These are phyloP conservation scores for Protomyctophum bolini DNA, from an alignment of 2,113 vertebrate genomes.

Conservation along the genomic window DNA sequence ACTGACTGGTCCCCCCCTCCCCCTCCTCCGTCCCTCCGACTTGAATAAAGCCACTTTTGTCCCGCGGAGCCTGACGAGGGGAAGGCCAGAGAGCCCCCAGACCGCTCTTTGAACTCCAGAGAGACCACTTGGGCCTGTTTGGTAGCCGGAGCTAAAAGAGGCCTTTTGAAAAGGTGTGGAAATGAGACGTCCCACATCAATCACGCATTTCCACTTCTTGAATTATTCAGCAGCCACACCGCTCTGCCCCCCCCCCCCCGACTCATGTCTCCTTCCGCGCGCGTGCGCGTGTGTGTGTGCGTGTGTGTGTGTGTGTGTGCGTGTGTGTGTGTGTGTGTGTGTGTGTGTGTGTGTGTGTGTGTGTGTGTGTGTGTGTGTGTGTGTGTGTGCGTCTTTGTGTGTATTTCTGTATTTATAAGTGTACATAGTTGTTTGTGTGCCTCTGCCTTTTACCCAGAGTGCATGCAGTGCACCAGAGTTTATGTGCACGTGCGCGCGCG, in stretches of 20 bases:
- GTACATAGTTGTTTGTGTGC: not conserved
- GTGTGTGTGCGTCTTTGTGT: constrained; percentile 34
- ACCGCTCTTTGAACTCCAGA: constrained; percentile 76
- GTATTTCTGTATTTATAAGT: not conserved
- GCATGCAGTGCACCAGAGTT: too few relatives aligned
- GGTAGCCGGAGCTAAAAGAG: constrained; percentile 65
- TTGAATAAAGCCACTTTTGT: constrained; percentile 84
- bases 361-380: constrained; percentile 3
- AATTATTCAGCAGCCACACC: constrained; percentile 80
- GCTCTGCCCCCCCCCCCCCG: constrained; percentile 60
- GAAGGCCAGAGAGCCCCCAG: constrained; percentile 69
- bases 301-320: constrained; percentile 5
- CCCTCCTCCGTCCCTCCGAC: constrained; percentile 53
- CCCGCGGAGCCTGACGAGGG: constrained; percentile 57
- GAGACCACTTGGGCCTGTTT: constrained; percentile 73
- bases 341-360: not conserved
- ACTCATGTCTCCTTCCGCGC: constrained; percentile 40
- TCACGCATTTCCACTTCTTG: constrained; percentile 86
- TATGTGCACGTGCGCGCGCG: not conserved
- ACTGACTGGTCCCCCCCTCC: constrained; percentile 44
- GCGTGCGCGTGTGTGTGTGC: constrained; percentile 31
- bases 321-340: not conserved
- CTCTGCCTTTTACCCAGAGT: not conserved
- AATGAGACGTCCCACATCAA: constrained; percentile 89
- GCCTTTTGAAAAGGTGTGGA: constrained; percentile 74